phyloP scores from a whole-genome alignment of 2,888 invertebrate species.

The Drosophila parthenogenetica region DNA sequence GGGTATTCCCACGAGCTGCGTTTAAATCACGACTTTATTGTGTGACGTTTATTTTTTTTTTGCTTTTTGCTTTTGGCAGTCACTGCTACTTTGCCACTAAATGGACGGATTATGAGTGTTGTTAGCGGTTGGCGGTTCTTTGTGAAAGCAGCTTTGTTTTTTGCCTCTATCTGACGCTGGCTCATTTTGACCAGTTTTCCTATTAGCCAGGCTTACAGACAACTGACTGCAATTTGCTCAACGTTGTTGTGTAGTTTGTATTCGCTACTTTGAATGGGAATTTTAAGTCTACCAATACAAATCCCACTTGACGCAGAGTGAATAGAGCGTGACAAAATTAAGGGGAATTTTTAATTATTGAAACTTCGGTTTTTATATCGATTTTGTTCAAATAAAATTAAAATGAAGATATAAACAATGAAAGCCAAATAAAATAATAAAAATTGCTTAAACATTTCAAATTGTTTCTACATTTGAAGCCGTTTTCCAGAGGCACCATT shows the following conservation, averaged over 20 bases:
- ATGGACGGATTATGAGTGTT: constrained; percentile 77
- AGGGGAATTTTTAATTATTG: not conserved
- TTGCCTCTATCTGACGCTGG: constrained; percentile 13
- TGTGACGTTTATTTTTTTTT: too few relatives aligned
- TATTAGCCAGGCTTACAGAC: constrained; percentile 49
- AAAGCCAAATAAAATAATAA: constrained; percentile 50
- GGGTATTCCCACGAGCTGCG: constrained; percentile 54
- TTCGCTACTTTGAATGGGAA: not conserved
- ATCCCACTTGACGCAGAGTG: too few relatives aligned
- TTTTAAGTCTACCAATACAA: too few relatives aligned
- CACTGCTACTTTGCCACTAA: constrained; percentile 63
- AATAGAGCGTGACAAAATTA: not conserved
- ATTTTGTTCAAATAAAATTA: not conserved
- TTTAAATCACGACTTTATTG: constrained; percentile 64
- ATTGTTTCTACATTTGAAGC: constrained; percentile 74
- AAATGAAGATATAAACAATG: constrained; percentile 19
- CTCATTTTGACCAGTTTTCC: constrained; percentile 46
- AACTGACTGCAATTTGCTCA: constrained; percentile 62
- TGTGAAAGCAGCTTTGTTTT: constrained; percentile 14
- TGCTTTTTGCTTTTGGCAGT: constrained; percentile 29
- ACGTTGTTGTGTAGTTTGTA: constrained; percentile 34
- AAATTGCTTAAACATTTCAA: constrained; percentile 71
- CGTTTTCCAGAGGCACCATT: constrained; percentile 3
- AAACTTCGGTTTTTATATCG: not conserved
- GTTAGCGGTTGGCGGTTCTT: constrained; percentile 60